Evolutionary conservation across 2,113 vertebrate species (phyloP), one percentile per base, ranked within the genome.

Genomic region (Bambusicola thoracicus): DNA sequence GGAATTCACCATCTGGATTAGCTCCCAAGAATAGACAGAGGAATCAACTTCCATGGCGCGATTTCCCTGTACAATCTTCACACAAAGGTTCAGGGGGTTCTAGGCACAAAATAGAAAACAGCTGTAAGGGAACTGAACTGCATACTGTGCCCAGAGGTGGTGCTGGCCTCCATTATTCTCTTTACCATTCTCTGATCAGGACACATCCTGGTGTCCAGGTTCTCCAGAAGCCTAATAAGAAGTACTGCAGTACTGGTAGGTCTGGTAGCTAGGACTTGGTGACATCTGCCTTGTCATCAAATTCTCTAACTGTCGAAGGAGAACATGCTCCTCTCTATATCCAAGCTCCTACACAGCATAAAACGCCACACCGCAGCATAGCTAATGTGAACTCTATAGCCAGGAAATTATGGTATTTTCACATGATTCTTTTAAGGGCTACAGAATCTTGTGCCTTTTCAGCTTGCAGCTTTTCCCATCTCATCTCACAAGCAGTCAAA

Each of bases 1-100:
- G 25, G 98, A 97, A 30, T 99, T 98, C 59, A 99, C 99, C 97
- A 99, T 97, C 63, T 99, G 98, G 93, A 99, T 99, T 93, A 99
- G 70, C 18, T 97, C 99, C 75, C 98, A 19, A 18, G 98, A 98
- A 93, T 99, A 99, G 65, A 98, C 95, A 73, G 98, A 98, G 1
- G 98, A 98, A 96, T 99, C 98, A 87, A 99, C 98, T 67, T 99
- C 99, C 99, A 99, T 99, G 51, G 99, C 98, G 25, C 99, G 98
- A 97, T 99, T 99, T 75, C 99, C 99, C 93, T 99, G 99, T 44
- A 99, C 99, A 77, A 99, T 99, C 98, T 99, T 99, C 94, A 99
- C 99, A 96, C 99, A 99, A 51, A 99, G 97, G 95, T 99, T 99
- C 93, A 99, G 97, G 15, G 99, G 98, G 92, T 99, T 99, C 99